Evolutionary conservation across 2,113 vertebrate genomes (phyloP).

Genomic region (Hippocampus barbouri): DNA sequence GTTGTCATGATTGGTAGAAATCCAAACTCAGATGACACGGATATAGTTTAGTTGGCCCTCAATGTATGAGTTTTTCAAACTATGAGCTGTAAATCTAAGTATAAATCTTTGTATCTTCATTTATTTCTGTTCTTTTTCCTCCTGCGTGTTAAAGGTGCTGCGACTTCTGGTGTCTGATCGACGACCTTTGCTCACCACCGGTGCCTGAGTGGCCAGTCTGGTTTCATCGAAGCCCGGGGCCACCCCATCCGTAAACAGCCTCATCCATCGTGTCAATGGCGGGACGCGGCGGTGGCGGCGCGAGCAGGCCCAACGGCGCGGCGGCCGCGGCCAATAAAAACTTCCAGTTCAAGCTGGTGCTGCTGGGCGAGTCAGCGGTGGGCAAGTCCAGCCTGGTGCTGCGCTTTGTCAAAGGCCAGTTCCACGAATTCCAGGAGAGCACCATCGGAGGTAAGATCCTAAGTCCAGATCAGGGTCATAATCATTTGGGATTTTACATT

Average conservation of each 20-base stretch:
- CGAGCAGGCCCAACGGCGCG: slow-evolving; percentile 78
- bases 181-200: slow-evolving; percentile 14
- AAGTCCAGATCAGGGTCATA: no score
- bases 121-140: not conserved
- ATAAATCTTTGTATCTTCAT: no score
- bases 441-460: slow-evolving; percentile 78
- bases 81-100: no score
- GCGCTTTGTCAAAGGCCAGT: slow-evolving; percentile 82
- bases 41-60: no score
- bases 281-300: slow-evolving; percentile 75
- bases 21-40: no score
- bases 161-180: not conserved
- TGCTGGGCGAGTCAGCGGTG: slow-evolving; percentile 80
- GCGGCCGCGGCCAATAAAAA: slow-evolving; percentile 75
- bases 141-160: not conserved
- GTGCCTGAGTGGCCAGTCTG: slow-evolving; percentile 23
- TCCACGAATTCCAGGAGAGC: slow-evolving; percentile 81
- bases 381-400: slow-evolving; percentile 82
- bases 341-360: slow-evolving; percentile 82
- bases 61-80: no score
- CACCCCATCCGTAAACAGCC: slow-evolving; percentile 25
- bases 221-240: slow-evolving; percentile 11
- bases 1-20: no score
- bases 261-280: slow-evolving; percentile 74
- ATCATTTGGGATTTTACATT: no score